phyloP scores from a whole-genome alignment of 2,113 vertebrate genomes.

The Xyrauchen texanus region DNA sequence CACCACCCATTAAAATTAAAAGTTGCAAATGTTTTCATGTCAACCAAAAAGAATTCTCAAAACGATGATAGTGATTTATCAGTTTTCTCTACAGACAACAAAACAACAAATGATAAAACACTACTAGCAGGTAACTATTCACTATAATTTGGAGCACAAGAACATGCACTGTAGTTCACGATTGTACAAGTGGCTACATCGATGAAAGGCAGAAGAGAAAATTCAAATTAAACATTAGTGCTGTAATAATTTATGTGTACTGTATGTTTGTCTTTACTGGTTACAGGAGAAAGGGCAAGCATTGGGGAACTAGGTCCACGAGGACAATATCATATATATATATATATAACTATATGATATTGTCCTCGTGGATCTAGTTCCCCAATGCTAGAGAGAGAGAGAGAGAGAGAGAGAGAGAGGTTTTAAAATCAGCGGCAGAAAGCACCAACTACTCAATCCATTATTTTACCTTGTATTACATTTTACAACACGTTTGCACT shows the following conservation, averaged over 20 bases:
- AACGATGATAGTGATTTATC: not conserved
- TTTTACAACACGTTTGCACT: conserved; percentile 54
- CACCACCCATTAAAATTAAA: not conserved
- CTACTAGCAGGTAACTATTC: not conserved
- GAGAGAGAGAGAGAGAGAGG: too few relatives aligned
- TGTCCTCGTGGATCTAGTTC: too few relatives aligned
- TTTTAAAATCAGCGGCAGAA: not conserved
- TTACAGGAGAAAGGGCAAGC: conserved; percentile 57
- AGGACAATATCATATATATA: conserved; percentile 51
- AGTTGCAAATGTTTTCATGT: not conserved
- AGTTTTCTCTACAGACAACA: not conserved
- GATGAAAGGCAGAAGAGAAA: conserved; percentile 28
- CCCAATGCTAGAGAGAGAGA: too few relatives aligned
- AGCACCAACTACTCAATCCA: conserved; percentile 27
- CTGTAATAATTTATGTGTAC: conserved; percentile 60
- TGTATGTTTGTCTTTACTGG: conserved; percentile 46
- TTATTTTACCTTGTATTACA: not conserved
- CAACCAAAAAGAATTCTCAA: not conserved
- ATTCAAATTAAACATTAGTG: conserved; percentile 54
- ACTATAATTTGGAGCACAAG: not conserved
- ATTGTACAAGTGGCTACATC: not conserved
- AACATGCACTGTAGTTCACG: not conserved
- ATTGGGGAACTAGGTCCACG: conserved; percentile 40
- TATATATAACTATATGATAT: too few relatives aligned
- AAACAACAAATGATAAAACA: not conserved